Evolutionary conservation across 30 jellyfish, hydroid and myxozoan species (phyloP).

Genomic region (Cassiopea xamachana): DNA sequence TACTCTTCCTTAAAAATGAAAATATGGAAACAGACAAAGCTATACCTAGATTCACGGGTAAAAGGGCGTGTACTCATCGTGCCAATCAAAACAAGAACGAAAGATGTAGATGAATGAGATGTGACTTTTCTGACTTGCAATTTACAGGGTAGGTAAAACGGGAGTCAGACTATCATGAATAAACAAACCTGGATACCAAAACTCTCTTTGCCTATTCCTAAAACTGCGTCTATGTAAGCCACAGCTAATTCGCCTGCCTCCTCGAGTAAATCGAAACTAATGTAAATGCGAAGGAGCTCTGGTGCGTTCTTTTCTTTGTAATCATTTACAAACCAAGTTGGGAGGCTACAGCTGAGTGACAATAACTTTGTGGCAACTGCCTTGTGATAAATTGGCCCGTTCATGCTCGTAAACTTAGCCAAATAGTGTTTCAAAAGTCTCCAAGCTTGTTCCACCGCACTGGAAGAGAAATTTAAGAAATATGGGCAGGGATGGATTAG

Average conservation of each 20-base stretch:
- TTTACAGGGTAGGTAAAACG: neutral
- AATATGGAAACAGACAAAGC: too few species aligned
- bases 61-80: too few species aligned
- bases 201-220: conserved; percentile 93
- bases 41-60: too few species aligned
- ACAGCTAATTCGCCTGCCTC: conserved; percentile 87
- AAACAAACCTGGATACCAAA: conserved; percentile 87
- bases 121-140: too few species aligned
- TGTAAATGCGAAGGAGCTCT: conserved; percentile 79
- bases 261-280: conserved; percentile 74
- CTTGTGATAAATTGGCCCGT: conserved; percentile 67
- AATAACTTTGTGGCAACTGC: conserved; percentile 81
- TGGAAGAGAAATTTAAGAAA: conserved; percentile 14
- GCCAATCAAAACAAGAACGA: too few species aligned
- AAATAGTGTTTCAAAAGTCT: conserved; percentile 78
- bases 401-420: conserved; percentile 40
- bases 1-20: too few species aligned
- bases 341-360: conserved; percentile 78
- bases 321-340: conserved; percentile 89
- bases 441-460: conserved; percentile 94
- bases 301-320: conserved; percentile 89
- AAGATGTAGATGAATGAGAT: too few species aligned
- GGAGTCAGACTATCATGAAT: neutral
- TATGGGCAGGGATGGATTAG: neutral
- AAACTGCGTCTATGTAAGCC: conserved; percentile 89